Base-by-base conservation (phyloP, 2,888 invertebrate genomes). In the Eugnorisma glareosa region DNA sequence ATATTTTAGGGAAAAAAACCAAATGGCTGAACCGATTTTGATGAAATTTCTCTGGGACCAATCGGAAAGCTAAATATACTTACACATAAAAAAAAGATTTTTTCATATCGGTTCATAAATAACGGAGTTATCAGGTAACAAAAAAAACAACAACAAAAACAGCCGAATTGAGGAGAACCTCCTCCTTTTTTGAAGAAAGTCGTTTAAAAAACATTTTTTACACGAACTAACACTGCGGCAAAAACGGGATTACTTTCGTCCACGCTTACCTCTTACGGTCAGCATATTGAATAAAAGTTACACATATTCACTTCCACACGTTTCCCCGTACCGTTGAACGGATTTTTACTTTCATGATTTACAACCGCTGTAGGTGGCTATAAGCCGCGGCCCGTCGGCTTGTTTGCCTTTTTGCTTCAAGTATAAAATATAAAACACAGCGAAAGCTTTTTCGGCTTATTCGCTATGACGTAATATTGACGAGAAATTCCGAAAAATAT, bases 321-420 rank as follows among this genome's bases (percentile, higher is more conserved):
- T 67, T 79, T 63, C 24, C 37, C 66, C 35, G 37, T 79, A 75
- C 81, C 79, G 82, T 75, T 86, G 85, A 74, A 87, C 59, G 73
- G 75, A 78, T 79, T 83, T 77, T 77, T 77, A 72, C 64, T 77
- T 74, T 21, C 72, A 64, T 81, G 86, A 87, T 88, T 88, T 86
- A 88, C 77, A 71, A 40, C 68, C 72, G 73, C 35, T 88, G 86
- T 84, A 88, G 81, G 81, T 88, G 86, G 79, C 72, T 15, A 51
- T 74, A 79, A 84, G 78, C 81, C 54, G 28, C 63, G 37, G 35
- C 67, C 51, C 54, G 75, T 43, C 40, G 64, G 71, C 67, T 67
- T 73, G 68, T 87, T 82, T 70, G 66, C 63, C 67, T 79, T 86
- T 86, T 77, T 73, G 64, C 66, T 81, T 45, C 37, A 64, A 69